A percentile compares a stretch with the other conserved stretches of the same genome.
phyloP scores from a whole-genome alignment of 2,888 invertebrate genomes.

The Pinctada fucata region DNA sequence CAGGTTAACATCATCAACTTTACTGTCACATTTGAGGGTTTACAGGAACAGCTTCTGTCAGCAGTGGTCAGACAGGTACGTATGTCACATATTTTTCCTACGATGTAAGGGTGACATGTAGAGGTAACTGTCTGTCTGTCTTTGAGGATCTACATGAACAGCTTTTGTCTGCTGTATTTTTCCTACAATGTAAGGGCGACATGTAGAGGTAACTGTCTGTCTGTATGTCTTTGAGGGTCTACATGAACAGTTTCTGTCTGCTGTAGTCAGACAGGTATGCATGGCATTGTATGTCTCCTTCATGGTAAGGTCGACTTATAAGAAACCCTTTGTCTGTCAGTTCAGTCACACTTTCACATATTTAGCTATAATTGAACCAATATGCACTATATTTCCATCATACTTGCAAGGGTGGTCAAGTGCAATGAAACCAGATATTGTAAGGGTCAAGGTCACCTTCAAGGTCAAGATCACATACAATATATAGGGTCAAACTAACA shows the following conservation, averaged over 20 bases:
- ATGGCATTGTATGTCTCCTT: neutral
- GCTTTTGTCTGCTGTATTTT: neutral
- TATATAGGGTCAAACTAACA: too few species aligned
- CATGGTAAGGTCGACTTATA: neutral
- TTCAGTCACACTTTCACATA: too few species aligned
- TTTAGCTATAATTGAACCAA: too few species aligned
- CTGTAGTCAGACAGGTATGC: conserved; percentile 74
- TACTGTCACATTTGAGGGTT: conserved; percentile 76
- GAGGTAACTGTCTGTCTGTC: conserved; percentile 1
- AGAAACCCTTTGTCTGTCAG: neutral
- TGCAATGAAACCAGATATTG: too few species aligned
- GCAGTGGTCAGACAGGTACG: conserved; percentile 75
- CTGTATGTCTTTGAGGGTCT: conserved; percentile 69
- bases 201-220: neutral
- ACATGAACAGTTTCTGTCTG: conserved; percentile 76
- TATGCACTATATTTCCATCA: too few species aligned
- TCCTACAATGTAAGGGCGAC: neutral
- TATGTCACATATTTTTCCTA: neutral
- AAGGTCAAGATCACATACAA: too few species aligned
- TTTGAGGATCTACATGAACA: neutral
- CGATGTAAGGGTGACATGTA: neutral
- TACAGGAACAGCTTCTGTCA: conserved; percentile 76
- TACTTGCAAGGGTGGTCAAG: too few species aligned
- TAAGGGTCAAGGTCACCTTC: too few species aligned
- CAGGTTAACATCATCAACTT: conserved; percentile 77